phyloP scores from a whole-genome alignment of 2,797 vertebrate species.

The Nannoperca obscura region DNA sequence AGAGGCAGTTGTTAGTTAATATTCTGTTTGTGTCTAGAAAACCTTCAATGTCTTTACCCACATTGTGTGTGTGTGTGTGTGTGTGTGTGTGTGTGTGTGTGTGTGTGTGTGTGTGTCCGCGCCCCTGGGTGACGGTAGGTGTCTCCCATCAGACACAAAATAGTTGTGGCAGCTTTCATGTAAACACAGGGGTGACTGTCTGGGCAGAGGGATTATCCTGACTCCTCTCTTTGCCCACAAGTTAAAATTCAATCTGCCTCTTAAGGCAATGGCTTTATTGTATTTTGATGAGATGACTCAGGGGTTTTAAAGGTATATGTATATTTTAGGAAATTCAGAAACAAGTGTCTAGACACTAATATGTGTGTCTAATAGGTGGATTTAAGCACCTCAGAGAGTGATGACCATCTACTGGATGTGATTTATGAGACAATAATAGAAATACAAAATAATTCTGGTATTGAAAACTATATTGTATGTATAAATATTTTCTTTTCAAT shows the following conservation, averaged over 20 bases:
- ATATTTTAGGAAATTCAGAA: conserved; percentile 36
- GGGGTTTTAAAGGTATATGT: conserved; percentile 13
- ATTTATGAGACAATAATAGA: conserved; percentile 19
- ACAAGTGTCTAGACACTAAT: conserved; percentile 9
- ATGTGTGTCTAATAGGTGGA: conserved; percentile 20
- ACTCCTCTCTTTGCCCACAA: conserved; percentile 17
- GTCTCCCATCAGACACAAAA: conserved; percentile 23
- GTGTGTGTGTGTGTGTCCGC: neutral
- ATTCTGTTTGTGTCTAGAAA: neutral
- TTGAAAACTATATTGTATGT: neutral
- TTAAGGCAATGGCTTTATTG: conserved; percentile 23
- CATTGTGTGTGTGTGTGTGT: neutral
- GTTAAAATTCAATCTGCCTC: conserved; percentile 21
- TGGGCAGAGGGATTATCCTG: conserved; percentile 5
- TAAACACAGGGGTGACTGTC: conserved; percentile 52
- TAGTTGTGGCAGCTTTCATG: conserved; percentile 24
- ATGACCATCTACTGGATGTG: conserved; percentile 16
- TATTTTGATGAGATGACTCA: conserved; percentile 19
- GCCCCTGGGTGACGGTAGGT: conserved; percentile 17
- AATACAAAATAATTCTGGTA: neutral
- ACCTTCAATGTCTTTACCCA: neutral
- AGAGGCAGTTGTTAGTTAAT: too few species aligned
- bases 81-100: neutral
- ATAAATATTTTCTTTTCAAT: neutral
- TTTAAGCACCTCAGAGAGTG: conserved; percentile 5